Evolutionary conservation across 2,113 vertebrate species (phyloP), one percentile per base, ranked within the genome.

Genomic region (Microcebus lehilahytsara): DNA sequence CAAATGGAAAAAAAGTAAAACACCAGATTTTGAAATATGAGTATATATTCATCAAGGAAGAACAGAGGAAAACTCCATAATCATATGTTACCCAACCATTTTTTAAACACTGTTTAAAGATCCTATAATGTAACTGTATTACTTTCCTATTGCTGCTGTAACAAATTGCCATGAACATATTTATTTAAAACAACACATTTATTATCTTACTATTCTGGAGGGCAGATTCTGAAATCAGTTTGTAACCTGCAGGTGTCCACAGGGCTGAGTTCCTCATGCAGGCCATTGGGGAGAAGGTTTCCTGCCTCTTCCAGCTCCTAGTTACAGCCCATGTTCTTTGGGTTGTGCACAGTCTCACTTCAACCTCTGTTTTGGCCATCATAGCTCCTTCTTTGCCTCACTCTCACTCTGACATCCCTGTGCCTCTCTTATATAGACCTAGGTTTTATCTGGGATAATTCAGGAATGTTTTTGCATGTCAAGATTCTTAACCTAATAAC

Each of bases 1-100:
- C 23, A 97, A 80, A 80, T 40, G 58, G 42, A 71, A 89, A 46
- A 46, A 79, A 86, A 66, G 11, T 72, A 14, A 90, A 85, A 69
- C 30, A 60, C 4, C 16, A 66, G 11, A 46, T 69, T 92, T 85
- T 85, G 51, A 94, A 94, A 93, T 74, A 37, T 37, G 9, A 1
- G 37, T 72, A 14, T 83, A 81, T n/a, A 1, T 78, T 84, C 27
- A 64, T 64, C 16, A 40, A 2, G 2, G 9, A 85, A 27, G 51
- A 89, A 53, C 5, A 71, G 2, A 67, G 12, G 23, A 66, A 90
- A 93, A 60, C 10, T 46, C 27, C 12, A 69, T 89, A 84, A 71
- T 86, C 19, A 71, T 53, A 11, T 42, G 22, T 19, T 40, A 64
- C 0, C 1, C 20, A 84, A 37, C 2, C 7, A 56, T 92, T 85